A percentile compares a stretch with the other conserved stretches of the same genome.
Conservation (phyloP, 2,888 invertebrate species). For the Maniola hyperantus region DNA sequence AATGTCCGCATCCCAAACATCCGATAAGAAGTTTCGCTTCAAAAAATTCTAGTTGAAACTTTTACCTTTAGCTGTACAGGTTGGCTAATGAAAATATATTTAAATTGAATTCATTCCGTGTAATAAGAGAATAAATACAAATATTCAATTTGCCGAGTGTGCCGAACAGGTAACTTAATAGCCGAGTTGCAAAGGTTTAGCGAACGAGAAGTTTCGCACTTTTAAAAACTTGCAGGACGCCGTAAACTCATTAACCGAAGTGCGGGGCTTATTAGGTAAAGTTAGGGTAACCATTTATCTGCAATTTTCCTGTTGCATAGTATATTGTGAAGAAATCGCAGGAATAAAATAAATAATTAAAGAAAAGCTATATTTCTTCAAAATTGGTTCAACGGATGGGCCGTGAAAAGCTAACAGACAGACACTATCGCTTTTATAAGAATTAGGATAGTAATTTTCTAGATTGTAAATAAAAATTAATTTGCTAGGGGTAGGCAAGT, state of each 20-base stretch:
- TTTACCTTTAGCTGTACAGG: slow-evolving; percentile 10
- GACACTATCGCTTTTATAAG: too few relatives aligned
- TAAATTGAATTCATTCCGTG: slow-evolving; percentile 28
- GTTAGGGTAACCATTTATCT: slow-evolving; percentile 3
- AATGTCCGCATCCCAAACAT: too few relatives aligned
- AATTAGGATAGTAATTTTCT: too few relatives aligned
- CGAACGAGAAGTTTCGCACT: slow-evolving; percentile 64
- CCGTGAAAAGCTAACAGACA: too few relatives aligned
- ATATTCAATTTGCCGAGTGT: slow-evolving; percentile 50
- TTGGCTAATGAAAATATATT: slow-evolving; percentile 31
- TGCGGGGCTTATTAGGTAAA: slow-evolving; percentile 66
- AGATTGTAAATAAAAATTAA: too few relatives aligned
- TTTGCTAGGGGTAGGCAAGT: too few relatives aligned
- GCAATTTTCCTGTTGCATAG: neutral
- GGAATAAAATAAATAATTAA: too few relatives aligned
- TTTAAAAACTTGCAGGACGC: slow-evolving; percentile 71
- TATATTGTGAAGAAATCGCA: too few relatives aligned
- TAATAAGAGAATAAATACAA: slow-evolving; percentile 47
- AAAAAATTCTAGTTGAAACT: slow-evolving; percentile 8
- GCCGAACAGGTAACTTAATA: slow-evolving; percentile 63
- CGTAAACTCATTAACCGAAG: slow-evolving; percentile 76
- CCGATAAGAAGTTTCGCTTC: too few relatives aligned
- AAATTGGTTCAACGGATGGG: too few relatives aligned
- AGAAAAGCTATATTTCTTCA: too few relatives aligned
- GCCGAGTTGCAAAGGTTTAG: slow-evolving; percentile 58